phyloP scores from a whole-genome alignment of 2,888 invertebrate species.

The Axea sp. region DNA sequence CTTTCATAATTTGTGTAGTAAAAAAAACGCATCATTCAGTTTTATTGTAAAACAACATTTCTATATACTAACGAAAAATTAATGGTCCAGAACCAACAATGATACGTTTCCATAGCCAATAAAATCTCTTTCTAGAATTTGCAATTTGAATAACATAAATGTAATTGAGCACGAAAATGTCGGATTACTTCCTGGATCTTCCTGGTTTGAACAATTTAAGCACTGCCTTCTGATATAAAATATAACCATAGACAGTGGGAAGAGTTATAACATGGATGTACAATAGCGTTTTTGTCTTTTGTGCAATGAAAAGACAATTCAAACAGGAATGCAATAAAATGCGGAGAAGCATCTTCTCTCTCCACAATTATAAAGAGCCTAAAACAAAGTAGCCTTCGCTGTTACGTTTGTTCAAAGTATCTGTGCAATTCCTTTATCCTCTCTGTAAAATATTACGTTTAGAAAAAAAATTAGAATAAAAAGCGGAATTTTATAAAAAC shows the following conservation, averaged over 20 bases:
- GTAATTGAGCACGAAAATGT: constrained; percentile 40
- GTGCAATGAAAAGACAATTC: constrained; percentile 47
- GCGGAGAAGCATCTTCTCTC: constrained; percentile 8
- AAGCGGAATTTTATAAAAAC: constrained; percentile 4
- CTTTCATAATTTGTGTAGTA: no score
- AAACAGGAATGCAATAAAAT: constrained; percentile 46
- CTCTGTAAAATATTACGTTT: background rate
- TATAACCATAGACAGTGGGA: constrained; percentile 14
- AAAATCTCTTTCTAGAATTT: constrained; percentile 5
- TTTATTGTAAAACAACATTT: no score
- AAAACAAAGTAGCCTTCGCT: constrained; percentile 3
- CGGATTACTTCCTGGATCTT: background rate
- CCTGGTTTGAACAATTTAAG: constrained; percentile 10
- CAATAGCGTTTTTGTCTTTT: constrained; percentile 39
- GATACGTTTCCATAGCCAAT: no score
- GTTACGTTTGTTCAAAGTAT: background rate
- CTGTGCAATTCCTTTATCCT: constrained; percentile 1
- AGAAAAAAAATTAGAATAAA: background rate
- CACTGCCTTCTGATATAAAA: constrained; percentile 27
- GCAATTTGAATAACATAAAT: constrained; percentile 14
- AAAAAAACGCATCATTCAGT: no score
- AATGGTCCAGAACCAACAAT: background rate
- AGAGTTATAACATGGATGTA: constrained; percentile 28
- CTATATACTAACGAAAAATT: background rate
- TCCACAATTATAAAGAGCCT: constrained; percentile 21